Evolutionary conservation across 2,113 vertebrate species (phyloP).

Genomic region (Aix galericulata): DNA sequence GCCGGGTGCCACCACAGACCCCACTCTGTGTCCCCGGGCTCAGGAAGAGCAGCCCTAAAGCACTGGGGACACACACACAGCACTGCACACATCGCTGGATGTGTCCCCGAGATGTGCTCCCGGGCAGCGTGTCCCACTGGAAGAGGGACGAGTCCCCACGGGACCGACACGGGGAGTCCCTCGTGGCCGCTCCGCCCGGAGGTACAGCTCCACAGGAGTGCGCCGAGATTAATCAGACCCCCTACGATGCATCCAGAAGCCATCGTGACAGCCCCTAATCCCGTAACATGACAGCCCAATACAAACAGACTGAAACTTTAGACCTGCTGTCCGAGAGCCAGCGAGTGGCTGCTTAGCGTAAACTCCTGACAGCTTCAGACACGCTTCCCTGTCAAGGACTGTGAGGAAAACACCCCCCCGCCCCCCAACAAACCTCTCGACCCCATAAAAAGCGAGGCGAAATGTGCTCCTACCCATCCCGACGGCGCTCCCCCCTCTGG

Average conservation of each 20-base stretch:
- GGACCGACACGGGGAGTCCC: neutral
- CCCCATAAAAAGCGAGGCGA: neutral
- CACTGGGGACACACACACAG: rapidly evolving
- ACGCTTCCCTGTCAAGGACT: neutral
- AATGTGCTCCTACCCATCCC: neutral
- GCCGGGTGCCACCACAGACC: neutral
- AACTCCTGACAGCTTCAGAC: constrained; percentile 77
- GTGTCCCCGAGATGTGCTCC: neutral
- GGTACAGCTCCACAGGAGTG: constrained; percentile 1
- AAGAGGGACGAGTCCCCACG: neutral
- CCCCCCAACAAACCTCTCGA: constrained; percentile 27
- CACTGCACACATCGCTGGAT: neutral
- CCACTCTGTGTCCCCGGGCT: neutral
- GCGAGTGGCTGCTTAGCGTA: constrained; percentile 72
- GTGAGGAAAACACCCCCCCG: neutral
- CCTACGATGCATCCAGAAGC: constrained; percentile 75
- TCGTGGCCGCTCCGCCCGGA: neutral
- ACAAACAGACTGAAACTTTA: constrained; percentile 82
- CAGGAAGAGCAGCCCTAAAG: neutral
- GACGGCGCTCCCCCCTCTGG: rapidly evolving
- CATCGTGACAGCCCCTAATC: constrained; percentile 74
- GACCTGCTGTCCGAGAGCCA: constrained; percentile 76
- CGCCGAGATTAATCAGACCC: constrained; percentile 78
- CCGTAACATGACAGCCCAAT: constrained; percentile 77
- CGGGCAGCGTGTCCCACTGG: neutral